Evolutionary conservation across 64 coral and sea anemone species (phyloP).

Genomic region (Acropora tenuis): DNA sequence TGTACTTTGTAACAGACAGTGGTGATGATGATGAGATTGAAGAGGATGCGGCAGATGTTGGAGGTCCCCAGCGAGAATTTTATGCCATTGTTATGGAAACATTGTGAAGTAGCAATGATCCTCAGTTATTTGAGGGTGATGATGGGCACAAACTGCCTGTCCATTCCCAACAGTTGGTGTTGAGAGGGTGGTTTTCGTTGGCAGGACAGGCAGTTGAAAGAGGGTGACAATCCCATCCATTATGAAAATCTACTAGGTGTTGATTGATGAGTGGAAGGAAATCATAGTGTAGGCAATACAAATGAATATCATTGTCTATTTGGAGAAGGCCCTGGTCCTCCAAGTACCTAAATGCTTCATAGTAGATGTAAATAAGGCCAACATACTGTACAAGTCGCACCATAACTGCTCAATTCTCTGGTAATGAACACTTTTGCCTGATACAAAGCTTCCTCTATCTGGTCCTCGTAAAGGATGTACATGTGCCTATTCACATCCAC

Average conservation of each 20-base stretch:
- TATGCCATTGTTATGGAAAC: slow-evolving; percentile 8
- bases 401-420: background rate
- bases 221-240: background rate
- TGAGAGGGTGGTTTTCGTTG: slow-evolving; percentile 11
- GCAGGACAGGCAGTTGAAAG: background rate
- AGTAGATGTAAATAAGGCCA: background rate
- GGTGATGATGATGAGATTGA: slow-evolving; percentile 14
- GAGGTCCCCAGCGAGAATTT: slow-evolving; percentile 18
- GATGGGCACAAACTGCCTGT: slow-evolving; percentile 32
- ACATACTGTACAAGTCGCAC: background rate
- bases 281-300: background rate
- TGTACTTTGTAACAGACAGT: slow-evolving; percentile 30
- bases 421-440: background rate
- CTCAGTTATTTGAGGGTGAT: slow-evolving; percentile 19
- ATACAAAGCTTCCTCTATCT: slow-evolving; percentile 1
- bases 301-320: background rate
- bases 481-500: slow-evolving; percentile 1
- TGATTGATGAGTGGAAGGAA: background rate
- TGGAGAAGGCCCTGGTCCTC: background rate
- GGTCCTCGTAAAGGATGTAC: background rate
- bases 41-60: slow-evolving; percentile 49
- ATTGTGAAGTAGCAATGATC: background rate
- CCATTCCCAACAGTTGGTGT: slow-evolving; percentile 43
- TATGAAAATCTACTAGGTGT: slow-evolving; percentile 1
- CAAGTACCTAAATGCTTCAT: background rate